These are phyloP conservation scores for Rhincodon typus DNA, from an alignment of 2,797 vertebrate genomes.

Conservation along the genomic window DNA sequence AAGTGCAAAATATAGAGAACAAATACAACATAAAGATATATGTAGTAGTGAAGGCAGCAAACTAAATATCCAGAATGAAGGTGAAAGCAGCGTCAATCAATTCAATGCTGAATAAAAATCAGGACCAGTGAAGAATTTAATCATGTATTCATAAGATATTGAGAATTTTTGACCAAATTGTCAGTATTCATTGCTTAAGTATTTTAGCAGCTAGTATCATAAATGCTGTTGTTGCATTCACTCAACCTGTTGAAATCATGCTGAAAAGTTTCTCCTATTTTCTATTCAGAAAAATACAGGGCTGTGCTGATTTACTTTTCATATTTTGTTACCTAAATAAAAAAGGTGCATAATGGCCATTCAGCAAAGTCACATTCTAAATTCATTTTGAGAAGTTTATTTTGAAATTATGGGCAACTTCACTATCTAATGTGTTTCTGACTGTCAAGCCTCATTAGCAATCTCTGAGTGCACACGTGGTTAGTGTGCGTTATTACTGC, in stretches of 20 bases:
- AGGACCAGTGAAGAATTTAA: not conserved
- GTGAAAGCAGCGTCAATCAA: not conserved
- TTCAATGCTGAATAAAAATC: not conserved
- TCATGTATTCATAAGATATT: not conserved
- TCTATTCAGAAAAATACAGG: not conserved
- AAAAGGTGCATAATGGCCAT: slow-evolving; percentile 1
- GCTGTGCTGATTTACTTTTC: not conserved
- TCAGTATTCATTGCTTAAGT: not conserved
- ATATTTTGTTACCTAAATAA: not conserved
- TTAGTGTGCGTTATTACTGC: slow-evolving; percentile 39
- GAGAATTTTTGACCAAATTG: not conserved
- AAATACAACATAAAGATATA: not conserved
- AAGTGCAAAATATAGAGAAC: not conserved
- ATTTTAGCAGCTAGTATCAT: not conserved
- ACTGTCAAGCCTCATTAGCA: slow-evolving; percentile 58
- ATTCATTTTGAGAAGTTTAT: slow-evolving; percentile 38
- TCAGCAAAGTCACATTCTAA: not conserved
- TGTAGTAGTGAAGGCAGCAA: not conserved
- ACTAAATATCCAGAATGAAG: not conserved
- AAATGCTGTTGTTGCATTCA: not conserved
- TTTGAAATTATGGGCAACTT: slow-evolving; percentile 39
- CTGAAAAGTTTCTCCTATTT: not conserved
- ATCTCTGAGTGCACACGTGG: slow-evolving; percentile 44
- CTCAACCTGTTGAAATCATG: not conserved
- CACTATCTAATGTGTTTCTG: slow-evolving; percentile 52